Percentiles rank a stretch among this genome's conserved stretches.
These are phyloP conservation scores for Acronicta psi DNA, from an alignment of 2,888 invertebrate species.

Conservation along the genomic window DNA sequence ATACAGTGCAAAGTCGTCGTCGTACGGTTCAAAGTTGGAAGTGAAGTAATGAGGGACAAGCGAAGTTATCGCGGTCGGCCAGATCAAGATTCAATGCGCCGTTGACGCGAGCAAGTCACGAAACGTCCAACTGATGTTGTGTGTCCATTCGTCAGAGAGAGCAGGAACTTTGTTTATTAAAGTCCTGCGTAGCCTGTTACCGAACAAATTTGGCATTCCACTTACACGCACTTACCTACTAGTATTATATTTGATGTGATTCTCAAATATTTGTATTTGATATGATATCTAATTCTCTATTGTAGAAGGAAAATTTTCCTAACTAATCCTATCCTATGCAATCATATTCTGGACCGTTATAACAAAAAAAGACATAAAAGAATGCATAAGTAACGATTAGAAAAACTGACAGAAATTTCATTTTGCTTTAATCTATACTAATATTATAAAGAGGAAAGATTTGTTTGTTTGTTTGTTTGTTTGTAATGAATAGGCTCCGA, in stretches of 20 bases:
- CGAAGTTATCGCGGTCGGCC: slow-evolving; percentile 59
- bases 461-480: no score
- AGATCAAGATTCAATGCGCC: slow-evolving; percentile 79
- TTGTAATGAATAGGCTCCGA: no score
- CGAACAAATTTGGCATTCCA: slow-evolving; percentile 26
- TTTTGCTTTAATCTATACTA: background rate
- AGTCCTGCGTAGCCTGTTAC: slow-evolving; percentile 24
- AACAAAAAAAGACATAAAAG: slow-evolving; percentile 17
- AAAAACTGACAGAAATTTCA: slow-evolving; percentile 3
- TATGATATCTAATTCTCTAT: no score
- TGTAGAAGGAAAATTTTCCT: no score
- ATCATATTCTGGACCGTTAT: slow-evolving; percentile 12
- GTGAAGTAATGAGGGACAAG: slow-evolving; percentile 34
- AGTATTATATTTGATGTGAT: slow-evolving; percentile 23
- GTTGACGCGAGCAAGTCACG: slow-evolving; percentile 78
- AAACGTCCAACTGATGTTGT: slow-evolving; percentile 66
- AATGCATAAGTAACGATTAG: slow-evolving; percentile 9
- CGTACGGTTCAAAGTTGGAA: slow-evolving; percentile 54
- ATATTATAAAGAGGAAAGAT: no score
- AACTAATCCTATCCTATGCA: background rate
- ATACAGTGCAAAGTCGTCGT: slow-evolving; percentile 37
- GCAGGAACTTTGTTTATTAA: slow-evolving; percentile 29
- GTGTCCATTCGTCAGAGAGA: slow-evolving; percentile 48
- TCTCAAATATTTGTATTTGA: slow-evolving; percentile 26
- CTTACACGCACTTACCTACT: slow-evolving; percentile 21